These are phyloP conservation scores for Pseudomyrmex flavicornis DNA, from an alignment of 1,140 invertebrate genomes.

Conservation along the genomic window DNA sequence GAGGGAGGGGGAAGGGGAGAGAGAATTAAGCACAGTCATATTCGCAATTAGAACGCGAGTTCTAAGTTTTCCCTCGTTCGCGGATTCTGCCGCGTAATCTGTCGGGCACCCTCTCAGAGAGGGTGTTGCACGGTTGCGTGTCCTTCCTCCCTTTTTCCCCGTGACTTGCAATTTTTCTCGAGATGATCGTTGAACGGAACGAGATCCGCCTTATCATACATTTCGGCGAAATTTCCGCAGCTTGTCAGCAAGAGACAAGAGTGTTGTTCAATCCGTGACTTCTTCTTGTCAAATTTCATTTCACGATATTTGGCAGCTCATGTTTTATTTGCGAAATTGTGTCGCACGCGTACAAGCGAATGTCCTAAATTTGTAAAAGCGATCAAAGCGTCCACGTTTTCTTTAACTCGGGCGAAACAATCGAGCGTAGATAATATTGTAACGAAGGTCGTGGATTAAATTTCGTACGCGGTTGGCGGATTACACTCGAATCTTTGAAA, in stretches of 20 bases:
- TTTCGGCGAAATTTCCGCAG: conserved; percentile 31
- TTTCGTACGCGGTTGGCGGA: conserved; percentile 46
- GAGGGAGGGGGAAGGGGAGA: conserved; percentile 19
- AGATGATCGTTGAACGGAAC: conserved; percentile 68
- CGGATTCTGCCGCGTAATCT: conserved; percentile 72
- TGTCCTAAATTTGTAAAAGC: background rate
- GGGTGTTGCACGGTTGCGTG: background rate
- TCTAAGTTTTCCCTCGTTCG: conserved; percentile 74
- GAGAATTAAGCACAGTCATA: conserved; percentile 77
- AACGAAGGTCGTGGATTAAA: conserved; percentile 48
- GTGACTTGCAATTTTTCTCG: conserved; percentile 74
- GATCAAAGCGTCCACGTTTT: conserved; percentile 20
- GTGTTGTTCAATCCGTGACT: background rate
- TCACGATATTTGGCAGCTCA: background rate
- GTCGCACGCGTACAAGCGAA: background rate
- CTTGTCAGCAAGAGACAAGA: background rate
- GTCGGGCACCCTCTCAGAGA: conserved; percentile 17
- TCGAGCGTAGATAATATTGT: conserved; percentile 50
- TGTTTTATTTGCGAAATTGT: background rate
- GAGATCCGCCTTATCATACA: conserved; percentile 38
- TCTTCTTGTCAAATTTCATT: background rate
- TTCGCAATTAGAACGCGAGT: conserved; percentile 75
- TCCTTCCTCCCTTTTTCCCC: conserved; percentile 63
- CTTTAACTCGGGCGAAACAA: conserved; percentile 32
- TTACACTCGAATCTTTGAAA: conserved; percentile 55